phyloP scores from a whole-genome alignment of 2,113 vertebrate genomes.

The Paedocypris sp. region DNA sequence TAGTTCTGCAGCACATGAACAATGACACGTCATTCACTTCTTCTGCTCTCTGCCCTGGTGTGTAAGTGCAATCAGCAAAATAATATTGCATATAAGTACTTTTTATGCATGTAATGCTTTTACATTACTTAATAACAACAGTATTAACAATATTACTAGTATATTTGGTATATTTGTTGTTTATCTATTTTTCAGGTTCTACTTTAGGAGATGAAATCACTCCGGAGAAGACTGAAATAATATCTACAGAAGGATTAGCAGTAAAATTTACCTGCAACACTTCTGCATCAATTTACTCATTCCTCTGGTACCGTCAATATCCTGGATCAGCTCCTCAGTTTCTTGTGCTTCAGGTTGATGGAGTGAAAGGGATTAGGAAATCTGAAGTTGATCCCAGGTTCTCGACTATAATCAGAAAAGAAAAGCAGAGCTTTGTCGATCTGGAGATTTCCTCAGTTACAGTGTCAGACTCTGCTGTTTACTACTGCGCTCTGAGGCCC shows the following conservation, averaged over 20 bases:
- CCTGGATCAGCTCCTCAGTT: background rate
- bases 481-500: constrained; percentile 16
- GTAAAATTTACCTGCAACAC: background rate
- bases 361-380: background rate
- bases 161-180: background rate
- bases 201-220: background rate
- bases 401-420: background rate
- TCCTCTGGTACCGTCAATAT: constrained; percentile 6
- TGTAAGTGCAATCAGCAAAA: no score
- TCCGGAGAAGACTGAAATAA: background rate
- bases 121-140: background rate
- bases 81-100: background rate
- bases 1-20: no score
- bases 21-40: background rate
- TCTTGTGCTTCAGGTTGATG: background rate
- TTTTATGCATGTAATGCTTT: background rate
- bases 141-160: background rate
- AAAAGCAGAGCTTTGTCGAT: background rate
- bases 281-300: background rate
- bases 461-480: constrained; percentile 16
- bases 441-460: constrained; percentile 8
- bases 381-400: background rate
- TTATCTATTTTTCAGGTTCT: background rate
- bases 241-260: no score
- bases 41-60: background rate